A percentile compares a stretch with the other conserved stretches of the same genome.
These are phyloP conservation scores for Erythrolamprus reginae DNA, from an alignment of 2,113 vertebrate genomes.

Conservation along the genomic window DNA sequence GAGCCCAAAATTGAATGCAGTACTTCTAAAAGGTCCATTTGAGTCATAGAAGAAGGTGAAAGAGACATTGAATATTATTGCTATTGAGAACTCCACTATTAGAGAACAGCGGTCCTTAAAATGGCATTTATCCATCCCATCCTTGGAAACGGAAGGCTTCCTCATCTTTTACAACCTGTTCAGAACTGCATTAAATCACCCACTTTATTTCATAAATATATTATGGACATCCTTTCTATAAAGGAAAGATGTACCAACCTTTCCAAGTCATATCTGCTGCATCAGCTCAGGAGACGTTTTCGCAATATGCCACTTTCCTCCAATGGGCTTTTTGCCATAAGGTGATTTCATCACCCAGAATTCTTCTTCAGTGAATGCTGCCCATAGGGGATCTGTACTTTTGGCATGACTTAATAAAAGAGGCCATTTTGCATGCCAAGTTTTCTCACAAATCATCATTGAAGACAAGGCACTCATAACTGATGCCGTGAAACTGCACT, in stretches of 20 bases:
- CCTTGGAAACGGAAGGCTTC: conserved; percentile 61
- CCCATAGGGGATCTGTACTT: neutral
- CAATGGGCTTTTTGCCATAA: neutral
- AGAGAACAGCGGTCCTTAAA: conserved; percentile 24
- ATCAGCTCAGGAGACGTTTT: conserved; percentile 43
- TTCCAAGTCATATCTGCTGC: conserved; percentile 45
- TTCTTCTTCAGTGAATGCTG: too few species aligned
- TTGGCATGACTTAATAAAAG: neutral
- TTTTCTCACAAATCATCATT: neutral
- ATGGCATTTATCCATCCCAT: conserved; percentile 55
- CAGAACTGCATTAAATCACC: conserved; percentile 67
- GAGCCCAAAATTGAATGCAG: too few species aligned
- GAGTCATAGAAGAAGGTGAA: neutral
- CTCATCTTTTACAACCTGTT: conserved; percentile 64
- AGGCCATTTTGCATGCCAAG: neutral
- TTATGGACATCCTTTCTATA: conserved; percentile 74
- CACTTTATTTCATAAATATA: conserved; percentile 52
- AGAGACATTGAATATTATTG: too few species aligned
- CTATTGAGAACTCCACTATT: neutral
- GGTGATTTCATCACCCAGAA: neutral
- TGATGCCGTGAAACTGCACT: neutral
- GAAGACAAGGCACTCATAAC: neutral
- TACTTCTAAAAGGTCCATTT: neutral
- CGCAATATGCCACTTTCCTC: conserved; percentile 29
- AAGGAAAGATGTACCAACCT: conserved; percentile 63